phyloP scores from a whole-genome alignment of 2,888 invertebrate species.

The Malacosoma neustria region DNA sequence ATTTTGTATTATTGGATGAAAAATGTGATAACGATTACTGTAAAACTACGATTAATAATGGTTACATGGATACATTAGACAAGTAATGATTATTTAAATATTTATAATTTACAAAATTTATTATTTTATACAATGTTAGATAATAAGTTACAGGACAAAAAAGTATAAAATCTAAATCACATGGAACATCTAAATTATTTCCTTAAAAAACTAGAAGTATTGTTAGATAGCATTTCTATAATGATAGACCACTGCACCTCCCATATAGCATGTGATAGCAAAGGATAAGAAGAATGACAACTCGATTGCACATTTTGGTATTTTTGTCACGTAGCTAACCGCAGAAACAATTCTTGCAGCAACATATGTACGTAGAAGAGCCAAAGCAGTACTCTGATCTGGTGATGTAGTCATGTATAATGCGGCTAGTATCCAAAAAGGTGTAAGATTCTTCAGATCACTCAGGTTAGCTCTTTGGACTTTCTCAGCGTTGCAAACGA shows the following conservation, averaged over 20 bases:
- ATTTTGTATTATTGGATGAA: too few species aligned
- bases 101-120: too few species aligned
- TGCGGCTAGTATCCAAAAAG: constrained; percentile 42
- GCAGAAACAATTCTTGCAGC: constrained; percentile 24
- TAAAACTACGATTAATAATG: too few species aligned
- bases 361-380: not conserved
- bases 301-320: constrained; percentile 28
- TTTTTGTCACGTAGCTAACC: constrained; percentile 28
- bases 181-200: too few species aligned
- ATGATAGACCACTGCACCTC: constrained; percentile 26
- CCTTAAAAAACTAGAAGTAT: too few species aligned
- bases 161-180: too few species aligned
- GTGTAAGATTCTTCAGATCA: constrained; percentile 40
- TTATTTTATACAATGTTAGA: too few species aligned
- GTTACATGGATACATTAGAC: too few species aligned
- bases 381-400: not conserved
- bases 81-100: too few species aligned
- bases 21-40: too few species aligned
- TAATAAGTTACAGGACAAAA: too few species aligned
- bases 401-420: constrained; percentile 36
- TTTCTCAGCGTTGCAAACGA: constrained; percentile 20
- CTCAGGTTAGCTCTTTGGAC: constrained; percentile 37
- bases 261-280: constrained; percentile 40
- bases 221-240: constrained; percentile 32
- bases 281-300: constrained; percentile 34